These are phyloP conservation scores for Parnassius orleans DNA, from an alignment of 2,888 invertebrate genomes.

Conservation along the genomic window DNA sequence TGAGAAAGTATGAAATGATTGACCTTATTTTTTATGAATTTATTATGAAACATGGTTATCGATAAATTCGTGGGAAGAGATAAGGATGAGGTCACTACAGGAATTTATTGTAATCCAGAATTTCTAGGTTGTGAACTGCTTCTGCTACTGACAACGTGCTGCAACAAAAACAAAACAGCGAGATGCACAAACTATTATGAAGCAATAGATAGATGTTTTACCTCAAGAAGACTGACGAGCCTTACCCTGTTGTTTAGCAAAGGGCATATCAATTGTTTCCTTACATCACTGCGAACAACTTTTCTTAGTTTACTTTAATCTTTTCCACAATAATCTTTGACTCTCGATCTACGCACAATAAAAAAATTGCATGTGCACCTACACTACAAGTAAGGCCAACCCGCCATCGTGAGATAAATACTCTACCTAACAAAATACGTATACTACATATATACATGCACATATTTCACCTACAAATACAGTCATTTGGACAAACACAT, in stretches of 20 bases:
- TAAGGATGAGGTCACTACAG: conserved; percentile 40
- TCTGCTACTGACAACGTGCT: conserved; percentile 66
- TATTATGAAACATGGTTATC: conserved; percentile 17
- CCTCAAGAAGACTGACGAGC: no score
- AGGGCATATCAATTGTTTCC: no score
- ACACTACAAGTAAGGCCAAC: no score
- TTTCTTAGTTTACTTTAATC: no score
- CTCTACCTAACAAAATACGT: conserved; percentile 29
- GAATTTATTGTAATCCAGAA: conserved; percentile 57
- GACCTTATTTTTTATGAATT: conserved; percentile 7
- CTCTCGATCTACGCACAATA: no score
- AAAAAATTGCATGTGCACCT: no score
- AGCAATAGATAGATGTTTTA: conserved; percentile 42
- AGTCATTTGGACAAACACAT: conserved; percentile 11
- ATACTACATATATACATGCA: conserved; percentile 44
- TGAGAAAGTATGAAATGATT: conserved; percentile 2
- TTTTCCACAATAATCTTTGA: no score
- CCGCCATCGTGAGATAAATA: no score
- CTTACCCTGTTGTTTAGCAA: no score
- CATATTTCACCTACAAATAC: conserved; percentile 33
- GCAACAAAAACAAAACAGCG: conserved; percentile 75
- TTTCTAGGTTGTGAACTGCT: conserved; percentile 61
- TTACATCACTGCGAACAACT: no score
- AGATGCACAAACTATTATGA: conserved; percentile 70
- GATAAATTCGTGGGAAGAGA: conserved; percentile 33